Evolutionary conservation across 2,113 vertebrate species (phyloP), one percentile per base, ranked within the genome.

Genomic region (Hemiprocne comata): DNA sequence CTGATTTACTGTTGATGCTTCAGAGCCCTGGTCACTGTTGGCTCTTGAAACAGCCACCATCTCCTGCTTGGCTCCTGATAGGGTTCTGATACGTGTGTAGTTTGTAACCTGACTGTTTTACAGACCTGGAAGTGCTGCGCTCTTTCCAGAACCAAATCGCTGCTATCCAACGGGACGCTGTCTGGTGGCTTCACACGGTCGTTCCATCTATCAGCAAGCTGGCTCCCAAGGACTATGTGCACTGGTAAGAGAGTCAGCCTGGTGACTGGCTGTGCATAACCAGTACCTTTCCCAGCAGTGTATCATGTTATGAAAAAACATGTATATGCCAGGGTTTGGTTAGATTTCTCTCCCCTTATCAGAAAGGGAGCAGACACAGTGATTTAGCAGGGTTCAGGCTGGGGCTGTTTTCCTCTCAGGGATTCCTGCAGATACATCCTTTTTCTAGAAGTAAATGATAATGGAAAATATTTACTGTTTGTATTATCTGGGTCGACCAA

Each of bases 111-210:
- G 40, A n/a, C 19, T 58, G 8, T 92, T 65, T 97, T 94, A 31
- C 97, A 99, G 99, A 99, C 96, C 97, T 99, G 38, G 99, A 99
- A 85, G 98, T 97, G 54, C 98, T 99, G 78, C 98, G 99, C 34
- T 98, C 99, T 1, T 99, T 99, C 97, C 99, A 99, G 98, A 99
- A 99, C 97, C 99, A 99, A 94, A 99, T 99, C 0, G 99, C 99
- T 4, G 97, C 99, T 17, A 99, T 99, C 94, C 99, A 99, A 87
- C 98, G 99, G 50, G 99, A 99, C 3, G 99, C 99, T 0, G 99
- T 99, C 60, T 99, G 99, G 99, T 99, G 99, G 99, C 98, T 99
- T 48, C 99, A 99, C 96, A 99, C 99, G 0, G 99, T 99, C 1
- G 99, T 99, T 77, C 99, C 99, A 1, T 99, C 99, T 10, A 99